These are phyloP conservation scores for Conops quadrifasciatus DNA, from an alignment of 2,888 invertebrate species.

Conservation along the genomic window DNA sequence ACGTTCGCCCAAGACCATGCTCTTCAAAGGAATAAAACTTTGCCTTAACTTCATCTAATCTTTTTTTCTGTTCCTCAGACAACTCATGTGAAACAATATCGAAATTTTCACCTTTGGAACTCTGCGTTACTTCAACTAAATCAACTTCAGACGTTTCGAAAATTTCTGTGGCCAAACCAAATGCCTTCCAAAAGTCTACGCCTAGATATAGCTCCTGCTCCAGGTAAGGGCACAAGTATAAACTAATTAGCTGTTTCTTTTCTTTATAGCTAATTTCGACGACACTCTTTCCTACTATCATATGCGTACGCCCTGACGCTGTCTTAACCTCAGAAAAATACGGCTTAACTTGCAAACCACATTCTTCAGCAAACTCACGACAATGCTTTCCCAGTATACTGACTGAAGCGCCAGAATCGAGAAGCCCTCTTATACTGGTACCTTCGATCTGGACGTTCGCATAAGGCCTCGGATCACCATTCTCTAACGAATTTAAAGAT, in stretches of 20 bases:
- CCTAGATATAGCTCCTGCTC: background rate
- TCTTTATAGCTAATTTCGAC: background rate
- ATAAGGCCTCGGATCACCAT: background rate
- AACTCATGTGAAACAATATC: too few species aligned
- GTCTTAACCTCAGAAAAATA: background rate
- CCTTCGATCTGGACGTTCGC: background rate
- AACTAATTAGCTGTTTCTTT: too few species aligned
- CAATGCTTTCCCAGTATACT: background rate
- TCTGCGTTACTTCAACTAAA: too few species aligned
- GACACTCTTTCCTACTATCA: background rate
- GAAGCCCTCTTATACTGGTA: background rate
- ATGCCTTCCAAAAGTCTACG: slow-evolving; percentile 14
- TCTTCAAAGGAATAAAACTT: too few species aligned
- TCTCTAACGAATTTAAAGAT: background rate
- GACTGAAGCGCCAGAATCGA: slow-evolving; percentile 22
- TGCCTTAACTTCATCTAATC: too few species aligned
- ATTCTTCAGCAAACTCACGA: background rate
- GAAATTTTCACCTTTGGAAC: too few species aligned
- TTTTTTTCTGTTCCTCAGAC: too few species aligned
- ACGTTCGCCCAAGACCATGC: too few species aligned
- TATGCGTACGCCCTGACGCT: background rate
- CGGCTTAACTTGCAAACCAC: background rate
- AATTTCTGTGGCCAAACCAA: slow-evolving; percentile 8
- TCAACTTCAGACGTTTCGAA: too few species aligned
- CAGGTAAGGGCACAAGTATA: background rate